Percentiles rank a stretch among this genome's conserved stretches.
Conservation (phyloP, 1,140 invertebrate genomes). For the Neoseiulus cucumeris region DNA sequence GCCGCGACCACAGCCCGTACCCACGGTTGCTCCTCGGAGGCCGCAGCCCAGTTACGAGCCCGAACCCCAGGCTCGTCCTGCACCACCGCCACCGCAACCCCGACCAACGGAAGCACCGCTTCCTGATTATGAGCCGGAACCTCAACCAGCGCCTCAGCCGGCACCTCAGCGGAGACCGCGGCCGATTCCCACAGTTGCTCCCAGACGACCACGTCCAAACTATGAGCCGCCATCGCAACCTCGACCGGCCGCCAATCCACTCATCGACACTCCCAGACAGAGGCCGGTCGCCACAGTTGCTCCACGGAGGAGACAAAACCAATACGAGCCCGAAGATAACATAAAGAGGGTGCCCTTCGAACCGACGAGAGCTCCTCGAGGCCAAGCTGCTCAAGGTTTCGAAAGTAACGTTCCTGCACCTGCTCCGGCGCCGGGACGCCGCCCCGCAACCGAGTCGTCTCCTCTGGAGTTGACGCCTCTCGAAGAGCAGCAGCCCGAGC, state of each 20-base stretch:
- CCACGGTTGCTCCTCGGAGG: background rate
- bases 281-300: background rate
- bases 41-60: background rate
- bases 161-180: background rate
- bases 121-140: background rate
- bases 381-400: background rate
- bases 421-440: background rate
- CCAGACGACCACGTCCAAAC: background rate
- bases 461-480: background rate
- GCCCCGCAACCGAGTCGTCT: background rate
- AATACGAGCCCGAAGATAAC: background rate
- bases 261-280: background rate
- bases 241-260: no score
- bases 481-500: background rate
- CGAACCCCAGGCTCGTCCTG: background rate
- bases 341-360: background rate
- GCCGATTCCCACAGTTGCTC: background rate
- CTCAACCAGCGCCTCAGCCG: background rate
- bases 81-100: background rate
- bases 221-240: background rate
- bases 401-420: background rate
- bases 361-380: background rate
- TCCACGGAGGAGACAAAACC: background rate
- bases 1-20: background rate
- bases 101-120: background rate